Conservation (phyloP, 2,113 vertebrate species). For the Apus apus region DNA sequence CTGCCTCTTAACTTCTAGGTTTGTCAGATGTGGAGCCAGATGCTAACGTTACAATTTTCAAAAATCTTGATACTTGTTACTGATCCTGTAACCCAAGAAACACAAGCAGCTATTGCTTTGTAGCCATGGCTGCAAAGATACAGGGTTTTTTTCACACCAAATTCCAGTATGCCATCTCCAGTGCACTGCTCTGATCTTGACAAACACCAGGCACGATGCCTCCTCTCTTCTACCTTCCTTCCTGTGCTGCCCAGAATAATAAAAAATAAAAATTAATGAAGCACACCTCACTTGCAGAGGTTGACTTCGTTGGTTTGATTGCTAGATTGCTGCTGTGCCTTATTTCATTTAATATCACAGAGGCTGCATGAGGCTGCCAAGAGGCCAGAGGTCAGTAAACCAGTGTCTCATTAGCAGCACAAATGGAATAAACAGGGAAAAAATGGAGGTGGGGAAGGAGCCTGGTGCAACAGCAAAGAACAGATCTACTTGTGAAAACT, state of each 20-base stretch:
- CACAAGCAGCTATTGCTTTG: not conserved
- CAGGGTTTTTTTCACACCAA: fast-evolving
- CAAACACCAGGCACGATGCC: not conserved
- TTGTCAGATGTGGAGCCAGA: not conserved
- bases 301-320: constrained; percentile 3
- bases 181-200: not conserved
- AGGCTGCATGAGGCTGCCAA: not conserved
- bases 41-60: not conserved
- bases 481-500: not conserved
- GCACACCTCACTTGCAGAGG: constrained; percentile 3
- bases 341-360: constrained; percentile 2
- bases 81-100: constrained; percentile 5
- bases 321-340: constrained; percentile 20
- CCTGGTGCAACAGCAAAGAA: not conserved
- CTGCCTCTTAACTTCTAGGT: not conserved
- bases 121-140: not conserved
- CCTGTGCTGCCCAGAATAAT: not conserved
- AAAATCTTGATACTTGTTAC: not conserved
- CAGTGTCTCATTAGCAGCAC: constrained; percentile 39
- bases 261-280: not conserved
- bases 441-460: not conserved
- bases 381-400: constrained; percentile 25
- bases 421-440: not conserved
- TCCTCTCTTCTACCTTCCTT: not conserved
- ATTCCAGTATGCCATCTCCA: not conserved